Base-by-base conservation (phyloP, 92 coral and sea anemone species). In the Porites rus region DNA sequence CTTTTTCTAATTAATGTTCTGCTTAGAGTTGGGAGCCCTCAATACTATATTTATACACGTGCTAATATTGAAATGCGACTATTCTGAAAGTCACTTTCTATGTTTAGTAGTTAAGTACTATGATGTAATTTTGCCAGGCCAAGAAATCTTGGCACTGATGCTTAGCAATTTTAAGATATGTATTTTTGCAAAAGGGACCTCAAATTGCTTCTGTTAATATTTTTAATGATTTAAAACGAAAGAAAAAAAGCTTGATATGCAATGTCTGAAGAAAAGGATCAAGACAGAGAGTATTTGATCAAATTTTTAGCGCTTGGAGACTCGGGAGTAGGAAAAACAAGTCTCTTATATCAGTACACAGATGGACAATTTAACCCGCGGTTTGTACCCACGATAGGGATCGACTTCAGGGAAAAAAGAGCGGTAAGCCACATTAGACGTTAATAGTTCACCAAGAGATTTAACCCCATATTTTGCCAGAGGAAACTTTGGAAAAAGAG, bases 311-410 rank as follows among this genome's bases (percentile, higher is more conserved):
- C 98, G 0, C 83, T 94, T 20, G 98, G 98, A 6, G 96, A 93
- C 69, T 93, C 96, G 1, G 96, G 96, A 18, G 96, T 93, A 1
- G 96, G 96, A 0, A 92, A 92, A 69, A 92, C 95, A 18, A 94
- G 98, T 67, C 77, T 94, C 58, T 54, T 94, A 14, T 94, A 94
- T 75, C 98, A 94, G 68, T 94, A 94, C 89, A 94, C 98, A 1
- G 98, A 94, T 83, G 81, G 92, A 38, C 93, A 91, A 28, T 94
- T 94, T 64, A 94, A 94, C 76, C 98, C 95, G n/a, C 92, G 98
- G 5, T 94, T 94, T 82, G 98, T 94, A 16, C 98, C 98, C 8
- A 94, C 98, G 3, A 94, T 94, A 22, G 98, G 98, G 51, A 94
- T 94, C 46, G 98, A 94, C 75, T 94, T 94, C 75, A 83, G 98